Conservation (phyloP, 2,797 vertebrate genomes). For the Pangasius larnaudii region DNA sequence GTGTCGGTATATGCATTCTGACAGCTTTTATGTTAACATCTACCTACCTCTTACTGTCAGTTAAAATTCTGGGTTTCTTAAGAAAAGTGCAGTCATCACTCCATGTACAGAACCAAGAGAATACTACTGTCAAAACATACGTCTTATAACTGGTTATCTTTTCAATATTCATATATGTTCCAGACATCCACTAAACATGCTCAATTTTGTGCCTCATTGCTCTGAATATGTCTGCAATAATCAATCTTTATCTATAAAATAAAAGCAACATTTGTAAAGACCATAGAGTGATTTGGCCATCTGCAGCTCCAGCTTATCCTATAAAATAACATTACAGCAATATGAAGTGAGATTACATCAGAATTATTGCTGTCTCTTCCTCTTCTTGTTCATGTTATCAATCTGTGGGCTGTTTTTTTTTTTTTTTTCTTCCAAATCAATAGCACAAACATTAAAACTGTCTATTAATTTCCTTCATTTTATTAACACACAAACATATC, state of each 20-base stretch:
- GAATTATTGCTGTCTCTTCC: not conserved
- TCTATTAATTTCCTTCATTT: constrained; percentile 15
- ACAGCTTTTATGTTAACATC: constrained; percentile 60
- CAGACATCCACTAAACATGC: not conserved
- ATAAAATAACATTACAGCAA: not conserved
- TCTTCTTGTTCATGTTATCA: constrained; percentile 8
- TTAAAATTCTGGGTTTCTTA: constrained; percentile 51
- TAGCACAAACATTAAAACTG: constrained; percentile 24
- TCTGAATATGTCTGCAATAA: not conserved
- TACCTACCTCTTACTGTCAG: constrained; percentile 64
- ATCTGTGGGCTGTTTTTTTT: not conserved
- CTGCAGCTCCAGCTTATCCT: not conserved
- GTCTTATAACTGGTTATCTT: not conserved
- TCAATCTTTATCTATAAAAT: not conserved
- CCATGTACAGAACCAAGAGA: not conserved
- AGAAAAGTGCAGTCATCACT: constrained; percentile 12
- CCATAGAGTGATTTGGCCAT: constrained; percentile 8
- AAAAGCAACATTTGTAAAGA: not conserved
- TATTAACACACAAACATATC: constrained; percentile 20
- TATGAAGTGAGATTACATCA: not conserved
- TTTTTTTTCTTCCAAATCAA: not conserved
- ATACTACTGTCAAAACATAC: not conserved
- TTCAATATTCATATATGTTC: not conserved
- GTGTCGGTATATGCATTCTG: constrained; percentile 60
- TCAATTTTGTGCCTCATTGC: not conserved